phyloP scores from a whole-genome alignment of 2,797 vertebrate genomes.

The Babyrousa celebensis region DNA sequence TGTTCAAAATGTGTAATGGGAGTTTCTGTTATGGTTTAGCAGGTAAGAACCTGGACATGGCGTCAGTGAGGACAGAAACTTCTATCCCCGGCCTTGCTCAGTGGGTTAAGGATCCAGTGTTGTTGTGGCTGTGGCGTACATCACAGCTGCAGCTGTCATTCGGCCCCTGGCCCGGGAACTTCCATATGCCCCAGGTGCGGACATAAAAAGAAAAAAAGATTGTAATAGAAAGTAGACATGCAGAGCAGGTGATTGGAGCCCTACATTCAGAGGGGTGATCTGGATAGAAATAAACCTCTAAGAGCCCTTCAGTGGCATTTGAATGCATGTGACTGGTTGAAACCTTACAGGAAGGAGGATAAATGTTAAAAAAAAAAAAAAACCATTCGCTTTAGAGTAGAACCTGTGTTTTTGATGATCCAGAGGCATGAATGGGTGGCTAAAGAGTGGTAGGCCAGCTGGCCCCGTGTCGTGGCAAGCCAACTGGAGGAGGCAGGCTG shows the following conservation, averaged over 20 bases:
- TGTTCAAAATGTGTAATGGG: neutral
- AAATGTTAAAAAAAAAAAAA: neutral
- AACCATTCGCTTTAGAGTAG: neutral
- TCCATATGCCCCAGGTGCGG: too few relatives aligned
- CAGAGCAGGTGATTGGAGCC: fast-evolving
- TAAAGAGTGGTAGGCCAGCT: neutral
- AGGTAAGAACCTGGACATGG: too few relatives aligned
- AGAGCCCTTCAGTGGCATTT: neutral
- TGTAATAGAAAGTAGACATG: neutral
- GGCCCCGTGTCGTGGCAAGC: neutral
- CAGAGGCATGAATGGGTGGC: neutral
- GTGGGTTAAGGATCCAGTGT: too few relatives aligned
- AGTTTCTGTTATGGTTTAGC: too few relatives aligned
- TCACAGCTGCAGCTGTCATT: too few relatives aligned
- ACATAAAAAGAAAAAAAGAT: too few relatives aligned
- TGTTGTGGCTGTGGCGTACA: too few relatives aligned
- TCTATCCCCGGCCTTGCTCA: too few relatives aligned
- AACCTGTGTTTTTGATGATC: neutral
- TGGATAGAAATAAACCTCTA: neutral
- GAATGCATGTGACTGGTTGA: neutral
- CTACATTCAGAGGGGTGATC: neutral
- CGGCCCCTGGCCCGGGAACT: too few relatives aligned
- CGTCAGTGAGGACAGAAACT: too few relatives aligned
- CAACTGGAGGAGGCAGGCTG: neutral
- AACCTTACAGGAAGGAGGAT: neutral